Percentiles rank a stretch among this genome's conserved stretches.
These are phyloP conservation scores for Casuarius casuarius DNA, from an alignment of 2,113 vertebrate species.

Conservation along the genomic window DNA sequence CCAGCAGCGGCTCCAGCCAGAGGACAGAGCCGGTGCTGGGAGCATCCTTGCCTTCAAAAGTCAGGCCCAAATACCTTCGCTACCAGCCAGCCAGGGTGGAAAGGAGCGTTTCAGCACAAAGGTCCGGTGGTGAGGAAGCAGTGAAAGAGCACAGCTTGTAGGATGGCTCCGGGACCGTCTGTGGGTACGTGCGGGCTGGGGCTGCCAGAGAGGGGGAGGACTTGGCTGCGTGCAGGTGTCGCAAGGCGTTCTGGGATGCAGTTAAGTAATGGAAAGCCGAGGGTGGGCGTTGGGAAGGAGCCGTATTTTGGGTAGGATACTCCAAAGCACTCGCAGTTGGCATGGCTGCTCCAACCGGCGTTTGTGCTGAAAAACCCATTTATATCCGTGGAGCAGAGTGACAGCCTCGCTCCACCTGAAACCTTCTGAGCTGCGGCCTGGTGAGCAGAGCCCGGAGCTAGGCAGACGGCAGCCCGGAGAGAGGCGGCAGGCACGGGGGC, in stretches of 20 bases:
- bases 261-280: not conserved
- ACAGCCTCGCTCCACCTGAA: not conserved
- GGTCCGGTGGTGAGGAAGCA: not conserved
- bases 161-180: not conserved
- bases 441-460: not conserved
- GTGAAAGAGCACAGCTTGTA: not conserved
- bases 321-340: fast-evolving
- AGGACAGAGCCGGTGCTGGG: not conserved
- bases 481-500: not conserved
- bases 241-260: fast-evolving
- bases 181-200: too few relatives aligned
- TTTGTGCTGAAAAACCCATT: not conserved
- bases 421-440: not conserved
- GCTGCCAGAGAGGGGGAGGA: not conserved
- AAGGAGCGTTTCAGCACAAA: not conserved
- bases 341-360: not conserved
- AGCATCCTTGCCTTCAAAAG: not conserved
- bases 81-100: not conserved
- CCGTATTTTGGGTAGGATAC: not conserved
- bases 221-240: not conserved
- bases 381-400: not conserved
- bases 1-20: fast-evolving
- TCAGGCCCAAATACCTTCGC: not conserved
- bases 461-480: not conserved
- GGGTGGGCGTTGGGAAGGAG: fast-evolving